Evolutionary conservation across 2,888 invertebrate species (phyloP).

Genomic region (Harpalus rufipes): DNA sequence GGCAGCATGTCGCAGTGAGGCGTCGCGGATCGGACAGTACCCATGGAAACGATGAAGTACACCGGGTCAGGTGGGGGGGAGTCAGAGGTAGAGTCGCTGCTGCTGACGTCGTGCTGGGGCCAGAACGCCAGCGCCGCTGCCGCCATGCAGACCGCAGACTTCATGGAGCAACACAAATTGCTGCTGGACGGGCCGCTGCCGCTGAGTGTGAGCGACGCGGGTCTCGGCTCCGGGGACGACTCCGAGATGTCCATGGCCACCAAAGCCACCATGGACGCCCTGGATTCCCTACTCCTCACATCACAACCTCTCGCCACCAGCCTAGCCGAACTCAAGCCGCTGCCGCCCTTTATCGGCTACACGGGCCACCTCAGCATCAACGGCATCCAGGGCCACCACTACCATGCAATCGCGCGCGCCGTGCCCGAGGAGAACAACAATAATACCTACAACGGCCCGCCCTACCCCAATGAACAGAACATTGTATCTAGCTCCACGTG

Average conservation of each 20-base stretch:
- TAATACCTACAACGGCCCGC: conserved; percentile 75
- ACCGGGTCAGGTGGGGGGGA: conserved; percentile 75
- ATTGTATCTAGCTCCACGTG: conserved; percentile 88
- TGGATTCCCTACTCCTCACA: conserved; percentile 83
- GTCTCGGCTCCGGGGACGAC: conserved; percentile 75
- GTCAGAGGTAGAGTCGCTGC: conserved; percentile 84
- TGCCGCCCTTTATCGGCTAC: conserved; percentile 92
- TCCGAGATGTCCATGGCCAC: conserved; percentile 76
- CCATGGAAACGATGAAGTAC: conserved; percentile 77
- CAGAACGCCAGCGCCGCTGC: conserved; percentile 78
- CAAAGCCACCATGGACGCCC: conserved; percentile 81
- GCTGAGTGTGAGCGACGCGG: conserved; percentile 74
- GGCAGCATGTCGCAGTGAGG: conserved; percentile 47
- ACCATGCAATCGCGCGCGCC: conserved; percentile 89
- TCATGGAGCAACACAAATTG: conserved; percentile 80
- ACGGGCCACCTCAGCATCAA: conserved; percentile 92
- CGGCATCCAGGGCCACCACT: conserved; percentile 92
- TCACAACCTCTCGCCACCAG: conserved; percentile 81
- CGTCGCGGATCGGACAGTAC: conserved; percentile 2
- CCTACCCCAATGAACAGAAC: conserved; percentile 82
- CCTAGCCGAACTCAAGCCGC: conserved; percentile 89
- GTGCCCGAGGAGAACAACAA: conserved; percentile 88
- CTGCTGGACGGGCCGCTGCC: conserved; percentile 80
- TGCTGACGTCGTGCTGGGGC: conserved; percentile 86
- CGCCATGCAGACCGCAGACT: conserved; percentile 78